Percentiles rank a stretch among this genome's conserved stretches.
Evolutionary conservation across 1,140 invertebrate species (phyloP).

Genomic region (Aphelenchoides avenae): DNA sequence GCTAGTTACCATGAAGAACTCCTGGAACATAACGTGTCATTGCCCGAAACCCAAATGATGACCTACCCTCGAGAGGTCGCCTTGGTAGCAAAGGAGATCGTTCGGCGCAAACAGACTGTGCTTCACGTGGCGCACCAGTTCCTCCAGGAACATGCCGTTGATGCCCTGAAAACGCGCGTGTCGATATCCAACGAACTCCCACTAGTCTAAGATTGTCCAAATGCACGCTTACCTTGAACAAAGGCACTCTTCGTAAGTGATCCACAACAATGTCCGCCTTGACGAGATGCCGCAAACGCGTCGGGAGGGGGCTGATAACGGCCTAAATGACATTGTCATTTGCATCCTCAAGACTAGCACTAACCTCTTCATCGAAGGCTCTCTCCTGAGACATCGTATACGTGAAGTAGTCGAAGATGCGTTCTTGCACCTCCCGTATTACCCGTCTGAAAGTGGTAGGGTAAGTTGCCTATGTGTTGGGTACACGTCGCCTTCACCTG

Average conservation of each 20-base stretch:
- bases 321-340: conserved; percentile 5
- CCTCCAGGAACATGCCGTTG: conserved; percentile 5
- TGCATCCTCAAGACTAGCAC: neutral
- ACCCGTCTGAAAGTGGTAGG: conserved; percentile 6
- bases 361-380: conserved; percentile 15
- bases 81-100: conserved; percentile 16
- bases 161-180: conserved; percentile 6
- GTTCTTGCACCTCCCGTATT: conserved; percentile 12
- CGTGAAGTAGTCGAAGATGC: conserved; percentile 22
- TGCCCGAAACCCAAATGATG: conserved; percentile 1
- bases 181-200: no score
- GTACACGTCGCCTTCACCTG: conserved; percentile 1
- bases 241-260: neutral
- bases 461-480: neutral
- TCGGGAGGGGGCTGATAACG: neutral
- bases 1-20: conserved; percentile 7
- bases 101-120: conserved; percentile 1
- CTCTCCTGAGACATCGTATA: conserved; percentile 15
- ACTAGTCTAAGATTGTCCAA: neutral
- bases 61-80: conserved; percentile 7
- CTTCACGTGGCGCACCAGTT: conserved; percentile 4
- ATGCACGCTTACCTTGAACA: conserved; percentile 14
- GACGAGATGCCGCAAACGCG: conserved; percentile 1
- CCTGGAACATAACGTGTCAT: neutral
- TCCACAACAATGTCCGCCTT: conserved; percentile 7